Evolutionary conservation across 2,888 invertebrate genomes (phyloP).

Genomic region (Volucella inanis): DNA sequence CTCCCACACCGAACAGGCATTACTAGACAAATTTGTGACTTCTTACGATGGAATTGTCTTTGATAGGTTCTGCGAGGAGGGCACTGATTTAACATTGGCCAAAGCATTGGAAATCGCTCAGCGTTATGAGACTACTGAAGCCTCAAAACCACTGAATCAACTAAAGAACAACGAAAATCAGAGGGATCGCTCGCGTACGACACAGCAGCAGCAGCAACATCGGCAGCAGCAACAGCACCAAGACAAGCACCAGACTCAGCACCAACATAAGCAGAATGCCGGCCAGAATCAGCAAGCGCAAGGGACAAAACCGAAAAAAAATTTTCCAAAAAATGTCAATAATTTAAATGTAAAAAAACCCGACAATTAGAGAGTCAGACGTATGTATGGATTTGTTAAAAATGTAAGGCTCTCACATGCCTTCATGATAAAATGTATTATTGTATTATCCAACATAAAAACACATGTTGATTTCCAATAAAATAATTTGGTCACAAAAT

Average conservation of each 20-base stretch:
- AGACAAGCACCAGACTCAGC: not conserved
- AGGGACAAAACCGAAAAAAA: conserved; percentile 24
- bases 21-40: conserved; percentile 62
- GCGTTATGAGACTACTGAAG: conserved; percentile 49
- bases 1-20: conserved; percentile 28
- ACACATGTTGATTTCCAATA: no score
- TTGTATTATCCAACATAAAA: no score
- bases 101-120: conserved; percentile 65
- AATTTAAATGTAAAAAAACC: conserved; percentile 37
- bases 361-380: not conserved
- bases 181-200: not conserved
- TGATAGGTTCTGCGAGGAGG: conserved; percentile 60
- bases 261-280: not conserved
- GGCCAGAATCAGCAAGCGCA: conserved; percentile 2
- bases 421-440: no score
- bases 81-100: conserved; percentile 29
- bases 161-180: conserved; percentile 25
- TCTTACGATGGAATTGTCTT: conserved; percentile 56
- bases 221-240: not conserved
- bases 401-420: no score
- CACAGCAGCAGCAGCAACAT: not conserved
- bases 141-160: conserved; percentile 16
- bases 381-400: no score
- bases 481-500: no score
- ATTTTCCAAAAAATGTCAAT: conserved; percentile 29